Evolutionary conservation across 2,797 vertebrate genomes (phyloP).

Genomic region (Crenuchus spilurus): DNA sequence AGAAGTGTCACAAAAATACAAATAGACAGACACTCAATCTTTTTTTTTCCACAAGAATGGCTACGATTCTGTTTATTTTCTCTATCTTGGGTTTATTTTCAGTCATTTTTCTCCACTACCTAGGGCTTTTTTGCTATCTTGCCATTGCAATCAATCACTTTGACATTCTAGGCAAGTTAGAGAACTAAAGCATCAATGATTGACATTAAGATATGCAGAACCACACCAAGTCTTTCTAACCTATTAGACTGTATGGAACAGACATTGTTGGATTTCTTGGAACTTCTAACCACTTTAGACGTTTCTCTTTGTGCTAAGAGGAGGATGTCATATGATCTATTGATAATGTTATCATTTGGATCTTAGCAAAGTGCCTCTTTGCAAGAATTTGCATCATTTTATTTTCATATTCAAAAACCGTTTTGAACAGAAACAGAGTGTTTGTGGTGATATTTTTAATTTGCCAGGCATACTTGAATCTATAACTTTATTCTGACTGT

Average conservation of each 20-base stretch:
- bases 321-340: background rate
- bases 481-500: too few species aligned
- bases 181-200: slow-evolving; percentile 32
- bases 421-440: background rate
- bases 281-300: background rate
- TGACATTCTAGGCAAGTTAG: slow-evolving; percentile 38
- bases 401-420: background rate
- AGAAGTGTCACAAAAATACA: slow-evolving; percentile 24
- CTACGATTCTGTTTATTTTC: slow-evolving; percentile 43
- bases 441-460: background rate
- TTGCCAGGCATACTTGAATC: background rate
- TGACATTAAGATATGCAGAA: slow-evolving; percentile 46
- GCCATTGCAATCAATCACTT: slow-evolving; percentile 41
- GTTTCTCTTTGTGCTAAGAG: background rate
- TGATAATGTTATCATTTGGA: background rate
- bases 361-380: background rate
- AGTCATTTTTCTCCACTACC: slow-evolving; percentile 1
- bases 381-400: background rate
- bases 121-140: slow-evolving; percentile 33
- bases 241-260: background rate
- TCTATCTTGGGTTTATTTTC: slow-evolving; percentile 43
- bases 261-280: slow-evolving; percentile 5
- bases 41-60: slow-evolving; percentile 36
- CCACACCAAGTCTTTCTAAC: slow-evolving; percentile 4
- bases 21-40: slow-evolving; percentile 4